Base-by-base conservation (phyloP, 2,113 vertebrate species). In the Misgurnus anguillicaudatus region DNA sequence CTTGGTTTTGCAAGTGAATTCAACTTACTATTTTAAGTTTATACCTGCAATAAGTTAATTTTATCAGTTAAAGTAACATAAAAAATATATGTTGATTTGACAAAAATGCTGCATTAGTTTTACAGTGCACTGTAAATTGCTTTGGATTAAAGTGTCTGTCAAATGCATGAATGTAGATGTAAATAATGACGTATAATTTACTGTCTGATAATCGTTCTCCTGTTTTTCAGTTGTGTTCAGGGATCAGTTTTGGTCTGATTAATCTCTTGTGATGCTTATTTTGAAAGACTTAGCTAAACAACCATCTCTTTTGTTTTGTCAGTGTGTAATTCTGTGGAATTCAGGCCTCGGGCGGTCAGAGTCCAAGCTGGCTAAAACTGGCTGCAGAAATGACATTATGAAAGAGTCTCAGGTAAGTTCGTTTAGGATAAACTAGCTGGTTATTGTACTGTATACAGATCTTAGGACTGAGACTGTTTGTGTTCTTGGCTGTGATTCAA, bases 171-270 rank as follows among this genome's bases (percentile, higher is more conserved):
- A 31, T 31, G 24, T 31, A 31, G 24, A 31, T 31, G 24, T 31
- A 31, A 31, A 31, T 31, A 31, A 31, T 31, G 24, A 31, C 24
- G 24, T 31, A 31, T 31, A n/a, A n/a, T n/a, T n/a, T n/a, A n/a
- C n/a, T n/a, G 36, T 9, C 57, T 45, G 55, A 75, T 38, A 75
- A 11, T 45, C 57, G 14, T 70, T 67, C 60, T 82, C 80, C 77
- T 84, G 81, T 85, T 82, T 80, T 81, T 48, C 72, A 4, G 70
- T 72, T 85, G 77, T 87, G 86, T 87, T 80, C 13, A 70, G 53
- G 42, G 4, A n/a, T 85, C 79, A 39, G 80, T 62, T 87, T 77
- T 71, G 11, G 48, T 14, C 83, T 81, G 77, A 77, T 58, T 81
- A 45, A 79, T 55, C 68, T 47, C 57, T 63, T 24, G 41, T 72